Evolutionary conservation across 2,113 vertebrate species (phyloP).

Genomic region (Clarias batrachus): DNA sequence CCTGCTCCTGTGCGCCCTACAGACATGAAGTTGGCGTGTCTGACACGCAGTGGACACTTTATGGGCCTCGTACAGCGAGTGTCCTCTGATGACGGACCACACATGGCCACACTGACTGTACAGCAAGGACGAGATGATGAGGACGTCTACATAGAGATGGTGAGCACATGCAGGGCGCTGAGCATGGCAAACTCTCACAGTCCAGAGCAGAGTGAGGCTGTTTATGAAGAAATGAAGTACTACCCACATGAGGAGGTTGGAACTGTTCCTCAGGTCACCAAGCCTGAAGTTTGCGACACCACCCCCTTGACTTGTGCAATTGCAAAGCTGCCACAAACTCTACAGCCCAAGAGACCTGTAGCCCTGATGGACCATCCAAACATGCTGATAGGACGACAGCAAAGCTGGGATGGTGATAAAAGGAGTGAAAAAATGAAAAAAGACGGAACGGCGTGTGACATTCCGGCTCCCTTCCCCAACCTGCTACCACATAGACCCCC

Average conservation of each 20-base stretch:
- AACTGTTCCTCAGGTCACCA: slow-evolving; percentile 45
- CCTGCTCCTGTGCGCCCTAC: slow-evolving; percentile 70
- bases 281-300: slow-evolving; percentile 52
- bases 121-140: slow-evolving; percentile 77
- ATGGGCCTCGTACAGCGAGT: slow-evolving; percentile 68
- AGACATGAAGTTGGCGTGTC: slow-evolving; percentile 71
- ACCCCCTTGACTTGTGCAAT: slow-evolving; percentile 32
- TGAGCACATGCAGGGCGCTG: slow-evolving; percentile 75
- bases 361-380: slow-evolving; percentile 42
- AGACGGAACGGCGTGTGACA: slow-evolving; percentile 73
- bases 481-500: slow-evolving; percentile 91
- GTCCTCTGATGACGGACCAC: slow-evolving; percentile 72
- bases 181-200: slow-evolving; percentile 67
- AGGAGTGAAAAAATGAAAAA: slow-evolving; percentile 31
- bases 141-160: slow-evolving; percentile 95
- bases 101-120: slow-evolving; percentile 65
- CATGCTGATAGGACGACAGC: slow-evolving; percentile 59
- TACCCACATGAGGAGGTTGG: slow-evolving; percentile 76
- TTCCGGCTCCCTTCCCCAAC: slow-evolving; percentile 94
- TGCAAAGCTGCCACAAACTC: slow-evolving; percentile 52
- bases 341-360: slow-evolving; percentile 63
- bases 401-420: slow-evolving; percentile 43
- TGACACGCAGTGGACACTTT: slow-evolving; percentile 68
- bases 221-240: slow-evolving; percentile 98
- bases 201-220: slow-evolving; percentile 82